phyloP scores from a whole-genome alignment of 2,797 vertebrate genomes.

The Bucorvus abyssinicus region DNA sequence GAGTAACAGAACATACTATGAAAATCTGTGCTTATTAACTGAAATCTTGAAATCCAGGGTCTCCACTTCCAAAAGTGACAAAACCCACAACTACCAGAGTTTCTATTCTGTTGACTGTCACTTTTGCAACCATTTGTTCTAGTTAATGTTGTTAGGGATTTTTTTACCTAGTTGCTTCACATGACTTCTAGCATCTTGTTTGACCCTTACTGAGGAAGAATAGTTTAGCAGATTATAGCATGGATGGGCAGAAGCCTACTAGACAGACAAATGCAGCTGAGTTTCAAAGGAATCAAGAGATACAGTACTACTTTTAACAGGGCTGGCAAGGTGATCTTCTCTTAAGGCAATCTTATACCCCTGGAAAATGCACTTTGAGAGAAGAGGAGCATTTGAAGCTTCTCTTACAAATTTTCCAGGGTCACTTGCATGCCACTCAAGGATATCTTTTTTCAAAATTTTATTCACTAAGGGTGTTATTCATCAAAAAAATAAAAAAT shows the following conservation, averaged over 20 bases:
- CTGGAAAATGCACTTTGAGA: background rate
- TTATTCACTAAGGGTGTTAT: background rate
- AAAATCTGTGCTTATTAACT: background rate
- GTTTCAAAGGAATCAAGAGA: background rate
- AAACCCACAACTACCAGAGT: background rate
- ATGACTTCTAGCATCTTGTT: background rate
- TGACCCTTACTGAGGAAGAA: background rate
- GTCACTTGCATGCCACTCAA: background rate
- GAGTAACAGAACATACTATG: background rate
- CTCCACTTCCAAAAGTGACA: background rate
- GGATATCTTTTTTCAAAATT: background rate
- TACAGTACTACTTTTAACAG: background rate
- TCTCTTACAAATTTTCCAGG: background rate
- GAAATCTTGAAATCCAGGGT: background rate
- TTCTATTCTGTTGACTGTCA: background rate
- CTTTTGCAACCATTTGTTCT: background rate
- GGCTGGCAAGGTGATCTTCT: background rate
- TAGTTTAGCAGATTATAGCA: background rate
- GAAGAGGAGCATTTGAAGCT: background rate
- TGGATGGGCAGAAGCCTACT: background rate
- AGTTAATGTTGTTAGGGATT: background rate
- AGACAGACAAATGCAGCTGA: background rate
- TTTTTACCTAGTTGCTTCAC: background rate
- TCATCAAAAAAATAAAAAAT: background rate
- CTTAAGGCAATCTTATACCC: background rate